Evolutionary conservation across 1,140 invertebrate genomes (phyloP), one percentile per base, ranked within the genome.

Genomic region (Eurosta solidaginis): DNA sequence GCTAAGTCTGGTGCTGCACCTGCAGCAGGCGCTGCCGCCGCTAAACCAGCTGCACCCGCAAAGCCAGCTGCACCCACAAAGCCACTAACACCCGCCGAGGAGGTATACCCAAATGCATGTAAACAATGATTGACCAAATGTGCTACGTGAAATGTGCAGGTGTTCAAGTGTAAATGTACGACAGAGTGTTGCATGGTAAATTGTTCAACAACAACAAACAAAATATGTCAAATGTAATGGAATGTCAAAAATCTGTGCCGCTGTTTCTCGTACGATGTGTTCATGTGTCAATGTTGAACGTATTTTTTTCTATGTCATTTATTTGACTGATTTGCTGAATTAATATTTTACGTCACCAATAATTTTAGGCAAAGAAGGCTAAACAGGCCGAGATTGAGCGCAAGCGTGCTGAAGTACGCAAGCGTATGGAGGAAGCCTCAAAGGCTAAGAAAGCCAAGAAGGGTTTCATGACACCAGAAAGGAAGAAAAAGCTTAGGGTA

Each of bases 391-490:
- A 96, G 88, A 96, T 96, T 88, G 95, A 97, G 90, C 93, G 94
- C 91, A 97, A 96, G 91, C 94, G 95, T 90, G 95, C 95, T 86
- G 96, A 98, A 90, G 96, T 97, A 89, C 93, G 96, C 89, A 96
- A 96, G 91, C 95, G 96, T 87, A 95, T 98, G 91, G 96, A 97
- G 90, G 96, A 97, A 89, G 95, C 95, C 89, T 96, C 96, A 88
- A 96, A 96, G 88, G 95, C 95, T 88, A 97, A 97, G 90, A 96
- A 96, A 91, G 95, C 95, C 88, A 97, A 97, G 93, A 97, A 97
- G 90, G 96, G 96, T 93, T 98, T 98, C 93, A 97, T 98, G 96
- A 98, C 96, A 87, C 96, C 96, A 82, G 96, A 97, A 90, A 96
- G 96, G 89, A 98, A 98, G 94, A 97, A 97, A 95, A 98, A 98